Conservation (phyloP, 2,888 invertebrate species). For the Caenorhabditis angaria region DNA sequence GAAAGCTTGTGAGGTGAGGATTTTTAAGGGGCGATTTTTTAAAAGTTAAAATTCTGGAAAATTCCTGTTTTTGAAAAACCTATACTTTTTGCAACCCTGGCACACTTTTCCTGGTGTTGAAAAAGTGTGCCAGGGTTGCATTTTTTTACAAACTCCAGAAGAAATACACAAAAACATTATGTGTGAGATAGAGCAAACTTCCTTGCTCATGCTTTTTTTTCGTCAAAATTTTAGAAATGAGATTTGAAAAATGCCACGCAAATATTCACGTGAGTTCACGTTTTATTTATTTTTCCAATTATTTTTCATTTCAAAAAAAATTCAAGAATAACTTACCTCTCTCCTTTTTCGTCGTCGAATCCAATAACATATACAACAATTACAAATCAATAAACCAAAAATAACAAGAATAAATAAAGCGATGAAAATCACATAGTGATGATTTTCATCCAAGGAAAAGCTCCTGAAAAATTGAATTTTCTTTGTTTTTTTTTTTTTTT, state of each 20-base stretch:
- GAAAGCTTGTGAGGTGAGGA: too few relatives aligned
- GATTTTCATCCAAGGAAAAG: slow-evolving; percentile 21
- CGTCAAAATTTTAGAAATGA: neutral
- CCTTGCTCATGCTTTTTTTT: neutral
- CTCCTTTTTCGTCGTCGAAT: slow-evolving; percentile 22
- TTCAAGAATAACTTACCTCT: slow-evolving; percentile 19
- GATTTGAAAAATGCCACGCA: neutral
- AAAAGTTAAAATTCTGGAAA: too few relatives aligned
- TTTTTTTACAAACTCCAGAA: too few relatives aligned
- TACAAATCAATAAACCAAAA: slow-evolving; percentile 29
- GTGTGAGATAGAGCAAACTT: neutral
- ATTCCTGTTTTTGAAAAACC: too few relatives aligned
- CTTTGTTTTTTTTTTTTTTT: neutral
- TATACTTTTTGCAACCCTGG: too few relatives aligned
- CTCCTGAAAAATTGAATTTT: slow-evolving; percentile 16
- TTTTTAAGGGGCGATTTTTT: neutral
- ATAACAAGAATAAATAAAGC: slow-evolving; percentile 25
- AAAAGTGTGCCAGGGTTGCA: too few relatives aligned
- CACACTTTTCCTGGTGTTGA: too few relatives aligned
- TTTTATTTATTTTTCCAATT: neutral
- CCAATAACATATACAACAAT: slow-evolving; percentile 37
- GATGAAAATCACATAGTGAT: slow-evolving; percentile 30
- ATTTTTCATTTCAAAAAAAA: neutral
- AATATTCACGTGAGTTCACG: neutral
- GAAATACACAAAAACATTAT: neutral